phyloP scores from a whole-genome alignment of 2,113 vertebrate genomes.

The Serinus canaria region DNA sequence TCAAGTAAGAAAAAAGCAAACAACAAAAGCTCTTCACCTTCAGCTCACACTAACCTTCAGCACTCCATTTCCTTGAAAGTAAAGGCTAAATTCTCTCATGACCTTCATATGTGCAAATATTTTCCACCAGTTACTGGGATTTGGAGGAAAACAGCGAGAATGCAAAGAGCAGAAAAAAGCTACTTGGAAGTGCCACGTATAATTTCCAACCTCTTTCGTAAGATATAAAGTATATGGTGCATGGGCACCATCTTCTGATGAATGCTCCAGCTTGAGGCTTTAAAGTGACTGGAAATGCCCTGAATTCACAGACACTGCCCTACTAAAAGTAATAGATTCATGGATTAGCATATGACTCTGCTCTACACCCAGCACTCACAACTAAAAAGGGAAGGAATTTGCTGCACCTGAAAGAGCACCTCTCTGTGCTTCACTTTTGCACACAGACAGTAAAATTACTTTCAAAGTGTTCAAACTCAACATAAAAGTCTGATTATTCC shows the following conservation, averaged over 20 bases:
- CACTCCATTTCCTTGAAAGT: background rate
- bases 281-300: conserved; percentile 9
- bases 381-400: conserved; percentile 1
- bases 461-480: conserved; percentile 18
- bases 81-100: background rate
- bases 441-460: conserved; percentile 27
- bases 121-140: background rate
- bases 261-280: background rate
- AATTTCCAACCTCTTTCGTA: background rate
- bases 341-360: background rate
- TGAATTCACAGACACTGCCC: background rate
- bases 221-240: background rate
- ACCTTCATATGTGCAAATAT: background rate
- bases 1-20: conserved; percentile 5
- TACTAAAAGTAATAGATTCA: background rate
- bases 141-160: background rate
- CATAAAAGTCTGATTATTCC: conserved; percentile 37
- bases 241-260: conserved; percentile 2
- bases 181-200: background rate
- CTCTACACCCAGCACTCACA: background rate
- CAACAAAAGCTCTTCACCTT: background rate
- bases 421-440: background rate
- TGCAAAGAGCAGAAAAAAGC: background rate
- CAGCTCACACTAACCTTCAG: background rate
- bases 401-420: conserved; percentile 22